These are phyloP conservation scores for Tetramorium bicarinatum DNA, from an alignment of 2,888 invertebrate genomes.

Conservation along the genomic window DNA sequence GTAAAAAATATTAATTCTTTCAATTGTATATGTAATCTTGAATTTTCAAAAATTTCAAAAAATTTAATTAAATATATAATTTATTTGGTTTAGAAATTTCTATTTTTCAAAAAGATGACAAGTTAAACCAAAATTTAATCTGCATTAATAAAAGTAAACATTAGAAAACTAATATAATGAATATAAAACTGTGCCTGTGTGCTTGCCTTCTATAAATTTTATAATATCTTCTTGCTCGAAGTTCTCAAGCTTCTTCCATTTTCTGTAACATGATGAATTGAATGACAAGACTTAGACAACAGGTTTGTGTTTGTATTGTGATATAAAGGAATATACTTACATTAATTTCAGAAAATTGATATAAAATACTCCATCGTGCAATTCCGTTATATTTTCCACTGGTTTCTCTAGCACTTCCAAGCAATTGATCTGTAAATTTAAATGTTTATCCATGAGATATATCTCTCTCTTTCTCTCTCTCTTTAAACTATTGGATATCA, in stretches of 20 bases:
- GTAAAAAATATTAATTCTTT: neutral
- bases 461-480: neutral
- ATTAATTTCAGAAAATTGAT: constrained; percentile 78
- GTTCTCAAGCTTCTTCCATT: constrained; percentile 49
- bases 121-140: neutral
- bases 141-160: neutral
- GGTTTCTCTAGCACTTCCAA: constrained; percentile 76
- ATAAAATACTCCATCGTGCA: constrained; percentile 77
- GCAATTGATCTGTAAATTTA: constrained; percentile 87
- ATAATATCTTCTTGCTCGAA: constrained; percentile 46
- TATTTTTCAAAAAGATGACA: neutral
- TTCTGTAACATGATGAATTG: constrained; percentile 49
- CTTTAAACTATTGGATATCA: neutral
- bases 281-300: neutral
- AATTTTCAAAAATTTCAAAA: constrained; percentile 1
- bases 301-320: neutral
- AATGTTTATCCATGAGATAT: constrained; percentile 6
- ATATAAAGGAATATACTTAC: constrained; percentile 66
- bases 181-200: neutral
- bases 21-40: neutral
- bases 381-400: constrained; percentile 72
- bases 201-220: constrained; percentile 64
- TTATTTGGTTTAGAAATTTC: neutral
- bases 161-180: neutral
- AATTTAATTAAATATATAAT: neutral